Evolutionary conservation across 1,140 invertebrate species (phyloP).

Genomic region (Bombus breviceps): DNA sequence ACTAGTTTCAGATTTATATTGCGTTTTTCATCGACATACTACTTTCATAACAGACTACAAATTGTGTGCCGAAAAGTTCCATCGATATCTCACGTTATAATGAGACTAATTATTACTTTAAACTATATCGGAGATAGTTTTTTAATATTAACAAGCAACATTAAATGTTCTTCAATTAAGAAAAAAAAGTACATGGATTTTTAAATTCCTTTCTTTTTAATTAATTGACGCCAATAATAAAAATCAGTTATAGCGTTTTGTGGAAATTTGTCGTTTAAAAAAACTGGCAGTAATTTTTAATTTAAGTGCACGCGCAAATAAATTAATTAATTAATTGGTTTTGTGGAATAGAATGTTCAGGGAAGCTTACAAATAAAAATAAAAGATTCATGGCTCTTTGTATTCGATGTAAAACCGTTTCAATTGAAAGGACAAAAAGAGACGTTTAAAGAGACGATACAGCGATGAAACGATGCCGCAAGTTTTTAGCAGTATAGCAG

Average conservation of each 20-base stretch:
- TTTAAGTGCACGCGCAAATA: too few species aligned
- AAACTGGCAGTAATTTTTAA: background rate
- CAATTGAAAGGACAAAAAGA: slow-evolving; percentile 22
- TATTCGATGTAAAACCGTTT: slow-evolving; percentile 11
- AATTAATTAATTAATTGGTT: background rate
- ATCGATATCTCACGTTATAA: slow-evolving; percentile 48
- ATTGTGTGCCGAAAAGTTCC: slow-evolving; percentile 31
- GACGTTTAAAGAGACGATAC: slow-evolving; percentile 34
- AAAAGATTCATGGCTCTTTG: background rate
- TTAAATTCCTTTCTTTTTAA: background rate
- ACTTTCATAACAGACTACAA: background rate
- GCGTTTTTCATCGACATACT: slow-evolving; percentile 15
- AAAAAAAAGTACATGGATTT: background rate
- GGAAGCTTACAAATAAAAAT: background rate
- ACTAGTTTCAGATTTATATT: slow-evolving; percentile 28
- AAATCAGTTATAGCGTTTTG: background rate
- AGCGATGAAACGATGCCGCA: slow-evolving; percentile 42
- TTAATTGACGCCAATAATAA: background rate
- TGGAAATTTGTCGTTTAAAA: background rate
- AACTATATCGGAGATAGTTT: background rate
- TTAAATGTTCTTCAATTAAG: background rate
- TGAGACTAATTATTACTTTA: background rate
- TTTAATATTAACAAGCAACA: background rate
- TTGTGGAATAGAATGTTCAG: background rate
- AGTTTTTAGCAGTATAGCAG: slow-evolving; percentile 12